phyloP scores from a whole-genome alignment of 2,888 invertebrate species.

The Coecobrya sp. region DNA sequence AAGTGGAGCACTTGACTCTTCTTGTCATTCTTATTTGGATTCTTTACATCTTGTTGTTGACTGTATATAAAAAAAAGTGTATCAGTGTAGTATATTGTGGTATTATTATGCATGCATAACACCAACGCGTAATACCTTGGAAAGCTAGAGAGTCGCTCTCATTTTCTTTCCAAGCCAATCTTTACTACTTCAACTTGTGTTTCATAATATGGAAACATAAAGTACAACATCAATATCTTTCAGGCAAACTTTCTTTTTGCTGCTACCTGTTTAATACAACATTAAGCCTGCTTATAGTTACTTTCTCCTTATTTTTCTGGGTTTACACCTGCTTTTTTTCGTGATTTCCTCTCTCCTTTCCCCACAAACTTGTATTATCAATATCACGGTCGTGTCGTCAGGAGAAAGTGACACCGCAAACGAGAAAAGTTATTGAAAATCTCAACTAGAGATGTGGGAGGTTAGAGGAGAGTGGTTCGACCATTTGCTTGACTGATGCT shows the following conservation, averaged over 20 bases:
- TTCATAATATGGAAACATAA: too few species aligned
- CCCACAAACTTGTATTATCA: background rate
- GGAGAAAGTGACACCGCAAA: background rate
- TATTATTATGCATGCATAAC: conserved; percentile 15
- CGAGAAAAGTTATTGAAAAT: conserved; percentile 6
- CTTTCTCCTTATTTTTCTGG: background rate
- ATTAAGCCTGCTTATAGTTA: background rate
- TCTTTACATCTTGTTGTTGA: conserved; percentile 14
- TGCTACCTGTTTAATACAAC: background rate
- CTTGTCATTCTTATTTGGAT: background rate
- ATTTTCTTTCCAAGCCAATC: background rate
- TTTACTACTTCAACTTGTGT: too few species aligned
- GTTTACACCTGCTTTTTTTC: conserved; percentile 35
- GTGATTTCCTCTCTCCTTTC: background rate
- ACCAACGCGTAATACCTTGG: background rate
- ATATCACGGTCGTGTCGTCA: background rate
- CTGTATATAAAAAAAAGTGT: background rate
- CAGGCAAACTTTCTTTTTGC: background rate
- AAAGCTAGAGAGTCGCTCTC: background rate
- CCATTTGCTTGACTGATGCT: background rate
- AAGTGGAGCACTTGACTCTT: conserved; percentile 49
- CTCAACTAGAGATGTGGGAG: background rate
- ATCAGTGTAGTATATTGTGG: too few species aligned
- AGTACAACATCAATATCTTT: background rate
- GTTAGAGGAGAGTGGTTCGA: background rate